Percentiles rank a stretch among this genome's conserved stretches.
Conservation (phyloP, 2,113 vertebrate species). For the Nanorana parkeri region DNA sequence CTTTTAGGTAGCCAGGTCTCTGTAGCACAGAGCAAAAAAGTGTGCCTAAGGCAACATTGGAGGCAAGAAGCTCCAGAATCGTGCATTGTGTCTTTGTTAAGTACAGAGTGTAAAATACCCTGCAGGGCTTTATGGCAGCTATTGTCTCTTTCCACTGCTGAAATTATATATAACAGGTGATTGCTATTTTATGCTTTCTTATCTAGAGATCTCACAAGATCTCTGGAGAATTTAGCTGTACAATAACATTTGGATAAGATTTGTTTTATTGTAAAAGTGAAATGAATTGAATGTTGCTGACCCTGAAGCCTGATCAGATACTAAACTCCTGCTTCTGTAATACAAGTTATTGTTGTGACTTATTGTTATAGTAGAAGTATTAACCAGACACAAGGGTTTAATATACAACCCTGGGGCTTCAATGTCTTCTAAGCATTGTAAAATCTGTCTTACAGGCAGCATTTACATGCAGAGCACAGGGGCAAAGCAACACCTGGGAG, state of each 20-base stretch:
- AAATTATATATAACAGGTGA: not conserved
- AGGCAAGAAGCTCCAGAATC: constrained; percentile 4
- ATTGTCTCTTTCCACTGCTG: not conserved
- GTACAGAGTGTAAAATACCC: constrained; percentile 12
- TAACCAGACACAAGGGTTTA: too few relatives aligned
- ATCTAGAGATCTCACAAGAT: not conserved
- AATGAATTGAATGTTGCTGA: not conserved
- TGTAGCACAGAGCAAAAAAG: not conserved
- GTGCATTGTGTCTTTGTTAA: constrained; percentile 12
- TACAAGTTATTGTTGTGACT: not conserved
- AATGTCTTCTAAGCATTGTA: too few relatives aligned
- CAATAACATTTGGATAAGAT: not conserved
- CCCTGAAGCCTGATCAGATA: not conserved
- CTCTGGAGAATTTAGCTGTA: not conserved
- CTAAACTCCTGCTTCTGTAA: not conserved
- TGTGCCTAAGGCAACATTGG: constrained; percentile 19
- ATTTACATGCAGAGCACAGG: too few relatives aligned
- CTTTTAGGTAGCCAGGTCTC: constrained; percentile 13
- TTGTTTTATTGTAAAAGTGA: not conserved
- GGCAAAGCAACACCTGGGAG: too few relatives aligned
- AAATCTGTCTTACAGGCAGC: too few relatives aligned
- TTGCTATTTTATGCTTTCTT: not conserved
- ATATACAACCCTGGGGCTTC: too few relatives aligned
- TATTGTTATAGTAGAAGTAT: not conserved
- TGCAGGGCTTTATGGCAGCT: constrained; percentile 1